Evolutionary conservation across 35 echinoderm and acorn worm genomes (phyloP).

Genomic region (Acanthaster planci): DNA sequence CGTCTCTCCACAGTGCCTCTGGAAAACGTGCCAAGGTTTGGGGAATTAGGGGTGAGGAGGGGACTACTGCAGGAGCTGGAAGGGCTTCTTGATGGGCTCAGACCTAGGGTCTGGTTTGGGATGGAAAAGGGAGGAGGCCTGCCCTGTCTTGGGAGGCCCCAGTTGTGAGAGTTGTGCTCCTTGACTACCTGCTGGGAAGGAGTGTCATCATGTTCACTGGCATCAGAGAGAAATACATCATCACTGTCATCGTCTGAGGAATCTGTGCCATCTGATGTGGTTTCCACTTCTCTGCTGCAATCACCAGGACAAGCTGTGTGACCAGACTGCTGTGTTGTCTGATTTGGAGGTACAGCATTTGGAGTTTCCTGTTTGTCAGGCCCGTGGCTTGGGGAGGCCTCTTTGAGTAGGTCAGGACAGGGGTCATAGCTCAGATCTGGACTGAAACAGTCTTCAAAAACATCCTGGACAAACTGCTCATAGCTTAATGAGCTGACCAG

Average conservation of each 20-base stretch:
- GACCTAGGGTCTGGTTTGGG: not conserved
- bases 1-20: constrained; percentile 1
- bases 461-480: constrained; percentile 24
- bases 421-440: not conserved
- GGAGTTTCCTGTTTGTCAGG: not conserved
- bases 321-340: not conserved
- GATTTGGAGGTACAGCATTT: not conserved
- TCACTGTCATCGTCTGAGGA: not conserved
- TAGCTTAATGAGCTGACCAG: constrained; percentile 6
- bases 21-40: not conserved
- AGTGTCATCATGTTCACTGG: not conserved
- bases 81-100: not conserved
- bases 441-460: constrained; percentile 25
- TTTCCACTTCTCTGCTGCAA: not conserved
- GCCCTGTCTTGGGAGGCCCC: not conserved
- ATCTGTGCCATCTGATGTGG: not conserved
- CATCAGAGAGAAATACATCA: constrained; percentile 34
- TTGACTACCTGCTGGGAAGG: not conserved
- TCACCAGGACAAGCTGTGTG: not conserved
- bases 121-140: not conserved
- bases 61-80: not conserved
- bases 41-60: not conserved
- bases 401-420: not conserved
- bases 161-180: not conserved
- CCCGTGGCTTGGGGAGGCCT: not conserved